Evolutionary conservation across 2,888 invertebrate species (phyloP), one percentile per base, ranked within the genome.

Genomic region (Dermolepida albohirtum): DNA sequence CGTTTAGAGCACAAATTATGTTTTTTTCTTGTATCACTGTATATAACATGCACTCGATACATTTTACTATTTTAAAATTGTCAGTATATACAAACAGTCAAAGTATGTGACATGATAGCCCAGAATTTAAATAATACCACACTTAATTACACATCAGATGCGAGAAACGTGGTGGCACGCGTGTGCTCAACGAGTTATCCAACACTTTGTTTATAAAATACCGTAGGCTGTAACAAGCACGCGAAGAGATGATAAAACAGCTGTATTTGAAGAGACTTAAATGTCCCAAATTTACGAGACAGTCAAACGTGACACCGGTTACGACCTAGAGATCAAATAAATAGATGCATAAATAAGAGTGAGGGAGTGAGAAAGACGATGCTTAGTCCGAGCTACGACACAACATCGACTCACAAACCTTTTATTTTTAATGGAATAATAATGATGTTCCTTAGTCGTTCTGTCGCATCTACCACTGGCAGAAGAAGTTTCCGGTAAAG

Each of bases 281-380:
- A 43, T 43, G 43, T 59, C 43, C 14, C 17, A 52, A 52, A 64
- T 64, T 64, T 64, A 64, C 52, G 64, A 39, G 22, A 44, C 43
- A 51, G 64, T 67, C 63, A 52, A 63, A 67, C 67, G 67, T 67
- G 67, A 67, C 67, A 54, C 63, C 43, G 55, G 67, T 67, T 63
- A 54, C 62, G 62, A 64, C 63, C 67, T 43, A 22, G 63, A 52
- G 67, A 63, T 67, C 63, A 67, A 67, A 51, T 54, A 47, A 47
- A 52, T 62, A 64, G 67, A 67, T 52, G 59, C 63, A 64, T 64
- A 64, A 67, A 67, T 67, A 67, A 64, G 64, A 47, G 54, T 27
- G 16, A 43, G 2, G 4, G 22, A 22, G 57, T 14, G 57, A 22
- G 22, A 4, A 22, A 34, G 8, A 10, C 4, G 6, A 34, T 10